Evolutionary conservation across 2,797 vertebrate genomes (phyloP).

Genomic region (Gymnothorax javanicus): DNA sequence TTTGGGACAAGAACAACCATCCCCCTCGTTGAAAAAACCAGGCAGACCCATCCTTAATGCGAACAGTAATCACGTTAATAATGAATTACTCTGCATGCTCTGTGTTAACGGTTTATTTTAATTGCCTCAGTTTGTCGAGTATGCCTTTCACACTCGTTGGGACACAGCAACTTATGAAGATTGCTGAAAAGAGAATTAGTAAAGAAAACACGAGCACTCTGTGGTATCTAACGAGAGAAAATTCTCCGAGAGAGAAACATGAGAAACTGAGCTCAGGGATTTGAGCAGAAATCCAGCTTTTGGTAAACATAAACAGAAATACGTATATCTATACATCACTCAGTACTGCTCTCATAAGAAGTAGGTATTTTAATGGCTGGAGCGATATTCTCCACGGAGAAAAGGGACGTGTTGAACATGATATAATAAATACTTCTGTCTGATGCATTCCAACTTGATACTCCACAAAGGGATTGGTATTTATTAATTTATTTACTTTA

Average conservation of each 20-base stretch:
- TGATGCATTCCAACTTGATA: background rate
- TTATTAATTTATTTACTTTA: background rate
- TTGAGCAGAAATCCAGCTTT: background rate
- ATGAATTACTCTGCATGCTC: conserved; percentile 22
- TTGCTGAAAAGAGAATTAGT: background rate
- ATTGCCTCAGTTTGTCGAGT: conserved; percentile 29
- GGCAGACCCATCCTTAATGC: conserved; percentile 27
- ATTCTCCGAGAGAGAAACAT: background rate
- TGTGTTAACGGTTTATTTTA: conserved; percentile 34
- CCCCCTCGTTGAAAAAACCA: conserved; percentile 1
- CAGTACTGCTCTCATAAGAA: background rate
- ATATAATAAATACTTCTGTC: background rate
- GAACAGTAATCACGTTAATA: conserved; percentile 36
- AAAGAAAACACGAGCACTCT: background rate
- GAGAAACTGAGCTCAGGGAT: background rate
- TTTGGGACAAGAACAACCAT: background rate
- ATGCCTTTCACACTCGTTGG: background rate
- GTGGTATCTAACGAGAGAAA: background rate
- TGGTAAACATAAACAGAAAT: background rate
- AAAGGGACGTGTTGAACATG: conserved; percentile 3
- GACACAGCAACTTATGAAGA: background rate
- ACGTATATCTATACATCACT: background rate
- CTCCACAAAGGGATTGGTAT: background rate
- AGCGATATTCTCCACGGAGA: background rate
- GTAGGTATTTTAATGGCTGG: background rate